phyloP scores from a whole-genome alignment of 1,140 invertebrate genomes.

The Belonocnema kinseyi region DNA sequence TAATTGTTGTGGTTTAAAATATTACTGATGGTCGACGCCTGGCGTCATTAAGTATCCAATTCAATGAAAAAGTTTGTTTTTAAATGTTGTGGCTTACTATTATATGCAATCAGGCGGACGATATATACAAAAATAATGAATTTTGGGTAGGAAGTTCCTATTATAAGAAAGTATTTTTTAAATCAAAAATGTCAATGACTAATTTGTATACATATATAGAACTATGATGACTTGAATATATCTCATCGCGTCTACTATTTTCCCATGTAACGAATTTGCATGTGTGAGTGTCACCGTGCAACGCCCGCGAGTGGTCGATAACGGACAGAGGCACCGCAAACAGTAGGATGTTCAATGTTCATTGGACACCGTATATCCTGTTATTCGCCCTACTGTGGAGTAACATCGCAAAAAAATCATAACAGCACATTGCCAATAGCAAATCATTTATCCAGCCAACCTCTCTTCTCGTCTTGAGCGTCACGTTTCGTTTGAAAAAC shows the following conservation, averaged over 20 bases:
- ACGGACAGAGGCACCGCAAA: conserved; percentile 58
- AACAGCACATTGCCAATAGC: conserved; percentile 50
- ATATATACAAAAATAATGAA: too few relatives aligned
- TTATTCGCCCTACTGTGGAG: conserved; percentile 72
- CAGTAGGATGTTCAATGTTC: conserved; percentile 63
- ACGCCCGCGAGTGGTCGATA: conserved; percentile 55
- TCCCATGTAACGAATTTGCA: conserved; percentile 16
- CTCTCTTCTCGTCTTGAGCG: conserved; percentile 25
- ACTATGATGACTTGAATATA: background rate
- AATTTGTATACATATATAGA: too few relatives aligned
- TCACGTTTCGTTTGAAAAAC: conserved; percentile 31
- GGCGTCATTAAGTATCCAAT: too few relatives aligned
- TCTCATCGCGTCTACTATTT: background rate
- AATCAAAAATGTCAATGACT: too few relatives aligned
- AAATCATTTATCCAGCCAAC: conserved; percentile 22
- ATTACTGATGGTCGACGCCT: too few relatives aligned
- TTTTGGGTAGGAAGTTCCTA: too few relatives aligned
- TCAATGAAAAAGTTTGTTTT: too few relatives aligned
- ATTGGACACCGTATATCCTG: conserved; percentile 76
- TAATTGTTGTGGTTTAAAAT: too few relatives aligned
- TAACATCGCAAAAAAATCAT: conserved; percentile 65
- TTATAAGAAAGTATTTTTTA: too few relatives aligned
- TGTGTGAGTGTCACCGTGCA: conserved; percentile 47
- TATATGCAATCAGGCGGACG: too few relatives aligned
- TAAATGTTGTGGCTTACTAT: too few relatives aligned